phyloP scores from a whole-genome alignment of 2,797 vertebrate genomes.

The Mormyrops attenuatus region DNA sequence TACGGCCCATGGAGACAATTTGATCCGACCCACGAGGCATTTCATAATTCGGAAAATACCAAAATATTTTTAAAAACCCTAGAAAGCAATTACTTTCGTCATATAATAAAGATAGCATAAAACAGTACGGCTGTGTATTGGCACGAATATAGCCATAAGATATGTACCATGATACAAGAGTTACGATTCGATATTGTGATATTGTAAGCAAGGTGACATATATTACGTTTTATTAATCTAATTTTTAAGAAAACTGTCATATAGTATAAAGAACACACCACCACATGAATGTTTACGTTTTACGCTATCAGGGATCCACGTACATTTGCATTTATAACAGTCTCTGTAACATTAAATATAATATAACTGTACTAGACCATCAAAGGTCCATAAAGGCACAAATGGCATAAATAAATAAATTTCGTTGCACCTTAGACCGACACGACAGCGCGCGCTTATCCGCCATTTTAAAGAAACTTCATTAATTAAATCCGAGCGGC shows the following conservation, averaged over 20 bases:
- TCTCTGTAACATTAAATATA: not conserved
- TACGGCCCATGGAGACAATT: not conserved
- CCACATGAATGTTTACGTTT: not conserved
- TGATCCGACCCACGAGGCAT: not conserved
- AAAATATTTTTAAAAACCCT: not conserved
- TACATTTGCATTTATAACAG: not conserved
- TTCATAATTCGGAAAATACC: not conserved
- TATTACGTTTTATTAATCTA: not conserved
- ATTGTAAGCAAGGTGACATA: not conserved
- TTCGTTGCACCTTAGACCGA: not conserved
- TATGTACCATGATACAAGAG: not conserved
- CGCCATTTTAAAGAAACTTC: not conserved
- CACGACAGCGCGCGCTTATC: no score
- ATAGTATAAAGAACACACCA: not conserved
- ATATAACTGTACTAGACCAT: not conserved
- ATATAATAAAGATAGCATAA: not conserved
- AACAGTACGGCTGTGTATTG: not conserved
- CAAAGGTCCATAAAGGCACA: not conserved
- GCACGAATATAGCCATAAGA: not conserved
- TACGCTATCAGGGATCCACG: not conserved
- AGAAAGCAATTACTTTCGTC: not conserved
- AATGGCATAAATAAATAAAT: not conserved
- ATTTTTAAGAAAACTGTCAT: not conserved
- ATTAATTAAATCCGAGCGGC: not conserved
- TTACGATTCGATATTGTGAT: not conserved